phyloP scores from a whole-genome alignment of 1,140 invertebrate species.

The Cotesia vestalis region DNA sequence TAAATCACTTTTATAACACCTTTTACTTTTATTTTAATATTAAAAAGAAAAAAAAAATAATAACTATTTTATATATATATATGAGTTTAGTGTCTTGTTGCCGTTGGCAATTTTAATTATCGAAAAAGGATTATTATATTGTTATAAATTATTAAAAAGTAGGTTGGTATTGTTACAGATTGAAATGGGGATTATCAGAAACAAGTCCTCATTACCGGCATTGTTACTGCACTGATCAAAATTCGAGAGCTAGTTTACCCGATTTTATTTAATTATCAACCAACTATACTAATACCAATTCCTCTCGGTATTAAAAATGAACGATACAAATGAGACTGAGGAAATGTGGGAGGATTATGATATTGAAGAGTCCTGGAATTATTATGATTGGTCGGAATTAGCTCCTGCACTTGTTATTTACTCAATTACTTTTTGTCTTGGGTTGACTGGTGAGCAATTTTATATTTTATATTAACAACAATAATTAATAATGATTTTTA shows the following conservation, averaged over 20 bases:
- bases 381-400: slow-evolving; percentile 68
- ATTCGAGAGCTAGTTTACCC: too few relatives aligned
- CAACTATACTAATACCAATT: background rate
- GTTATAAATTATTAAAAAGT: too few relatives aligned
- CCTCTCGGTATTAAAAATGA: slow-evolving; percentile 24
- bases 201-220: background rate
- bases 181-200: too few relatives aligned
- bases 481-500: slow-evolving; percentile 14
- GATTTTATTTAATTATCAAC: too few relatives aligned
- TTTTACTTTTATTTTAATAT: too few relatives aligned
- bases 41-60: too few relatives aligned
- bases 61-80: too few relatives aligned
- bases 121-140: too few relatives aligned
- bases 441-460: slow-evolving; percentile 69
- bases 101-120: too few relatives aligned
- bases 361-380: slow-evolving; percentile 54
- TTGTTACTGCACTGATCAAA: background rate
- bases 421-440: slow-evolving; percentile 71
- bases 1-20: too few relatives aligned
- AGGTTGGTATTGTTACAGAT: too few relatives aligned
- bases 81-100: too few relatives aligned
- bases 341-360: slow-evolving; percentile 60
- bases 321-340: slow-evolving; percentile 42
- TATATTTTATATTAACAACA: background rate
- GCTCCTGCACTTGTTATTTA: slow-evolving; percentile 72